These are phyloP conservation scores for Synanthedon formicaeformis DNA, from an alignment of 2,888 invertebrate genomes.

Conservation along the genomic window DNA sequence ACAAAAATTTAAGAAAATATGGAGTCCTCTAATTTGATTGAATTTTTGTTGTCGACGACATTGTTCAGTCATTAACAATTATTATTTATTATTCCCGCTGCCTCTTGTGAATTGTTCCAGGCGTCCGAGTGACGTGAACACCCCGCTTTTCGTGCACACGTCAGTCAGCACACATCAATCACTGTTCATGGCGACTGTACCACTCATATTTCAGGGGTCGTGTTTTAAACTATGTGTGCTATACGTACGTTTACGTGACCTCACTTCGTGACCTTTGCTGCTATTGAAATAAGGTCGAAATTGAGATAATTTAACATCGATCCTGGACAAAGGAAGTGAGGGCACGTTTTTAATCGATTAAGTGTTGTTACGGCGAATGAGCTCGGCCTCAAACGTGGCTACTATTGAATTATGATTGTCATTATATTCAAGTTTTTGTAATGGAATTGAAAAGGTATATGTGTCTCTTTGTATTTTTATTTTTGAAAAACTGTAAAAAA, in stretches of 20 bases:
- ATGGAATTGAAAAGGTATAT: no score
- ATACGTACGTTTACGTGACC: slow-evolving; percentile 4
- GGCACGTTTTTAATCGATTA: slow-evolving; percentile 51
- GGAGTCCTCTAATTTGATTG: background rate
- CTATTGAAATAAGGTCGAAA: slow-evolving; percentile 22
- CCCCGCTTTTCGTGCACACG: slow-evolving; percentile 53
- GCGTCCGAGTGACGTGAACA: slow-evolving; percentile 15
- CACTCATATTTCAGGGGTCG: slow-evolving; percentile 59
- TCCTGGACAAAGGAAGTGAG: slow-evolving; percentile 18
- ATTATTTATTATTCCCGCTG: slow-evolving; percentile 7
- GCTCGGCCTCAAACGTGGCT: slow-evolving; percentile 7
- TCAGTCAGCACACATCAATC: slow-evolving; percentile 65
- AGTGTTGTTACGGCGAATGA: slow-evolving; percentile 37
- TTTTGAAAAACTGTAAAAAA: no score
- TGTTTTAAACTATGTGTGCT: slow-evolving; percentile 13
- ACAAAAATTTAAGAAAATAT: background rate
- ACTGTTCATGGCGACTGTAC: slow-evolving; percentile 56
- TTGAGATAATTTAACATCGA: slow-evolving; percentile 9
- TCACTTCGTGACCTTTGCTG: slow-evolving; percentile 17
- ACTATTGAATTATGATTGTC: background rate
- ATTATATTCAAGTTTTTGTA: background rate
- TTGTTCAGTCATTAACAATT: slow-evolving; percentile 1
- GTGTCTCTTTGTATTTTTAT: background rate
- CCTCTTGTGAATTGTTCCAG: slow-evolving; percentile 13
- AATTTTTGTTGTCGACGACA: background rate